Conservation (phyloP, 2,797 vertebrate species). For the Acrossocheilus wenchowensis region DNA sequence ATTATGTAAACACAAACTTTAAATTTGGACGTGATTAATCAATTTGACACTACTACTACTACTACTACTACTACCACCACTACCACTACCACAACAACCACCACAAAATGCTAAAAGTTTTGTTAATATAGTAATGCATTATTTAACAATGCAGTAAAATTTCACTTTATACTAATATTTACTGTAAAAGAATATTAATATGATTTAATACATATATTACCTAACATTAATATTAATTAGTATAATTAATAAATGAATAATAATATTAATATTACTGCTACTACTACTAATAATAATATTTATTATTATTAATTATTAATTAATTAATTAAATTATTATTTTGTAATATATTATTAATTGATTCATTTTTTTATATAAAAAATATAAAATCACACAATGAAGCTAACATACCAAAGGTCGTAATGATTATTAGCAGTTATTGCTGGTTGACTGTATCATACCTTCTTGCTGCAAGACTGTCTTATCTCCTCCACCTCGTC, state of each 20-base stretch:
- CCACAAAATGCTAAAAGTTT: no score
- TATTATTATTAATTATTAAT: no score
- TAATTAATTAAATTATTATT: no score
- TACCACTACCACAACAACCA: no score
- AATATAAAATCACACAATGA: no score
- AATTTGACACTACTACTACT: neutral
- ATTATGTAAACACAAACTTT: no score
- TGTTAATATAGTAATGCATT: neutral
- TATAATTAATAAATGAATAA: neutral
- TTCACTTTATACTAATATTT: neutral
- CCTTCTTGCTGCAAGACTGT: conserved; percentile 97
- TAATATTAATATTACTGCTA: neutral
- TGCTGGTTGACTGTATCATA: conserved; percentile 60
- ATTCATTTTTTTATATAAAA: neutral
- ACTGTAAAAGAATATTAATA: neutral
- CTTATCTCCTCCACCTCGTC: conserved; percentile 97
- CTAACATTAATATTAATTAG: neutral
- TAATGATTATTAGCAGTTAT: neutral
- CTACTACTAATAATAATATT: no score
- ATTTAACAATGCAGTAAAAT: neutral
- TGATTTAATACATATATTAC: neutral
- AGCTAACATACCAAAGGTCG: neutral
- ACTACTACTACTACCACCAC: no score
- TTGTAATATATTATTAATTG: neutral
- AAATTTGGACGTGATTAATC: neutral